phyloP scores from a whole-genome alignment of 2,888 invertebrate species.

The Bombylius discolor region DNA sequence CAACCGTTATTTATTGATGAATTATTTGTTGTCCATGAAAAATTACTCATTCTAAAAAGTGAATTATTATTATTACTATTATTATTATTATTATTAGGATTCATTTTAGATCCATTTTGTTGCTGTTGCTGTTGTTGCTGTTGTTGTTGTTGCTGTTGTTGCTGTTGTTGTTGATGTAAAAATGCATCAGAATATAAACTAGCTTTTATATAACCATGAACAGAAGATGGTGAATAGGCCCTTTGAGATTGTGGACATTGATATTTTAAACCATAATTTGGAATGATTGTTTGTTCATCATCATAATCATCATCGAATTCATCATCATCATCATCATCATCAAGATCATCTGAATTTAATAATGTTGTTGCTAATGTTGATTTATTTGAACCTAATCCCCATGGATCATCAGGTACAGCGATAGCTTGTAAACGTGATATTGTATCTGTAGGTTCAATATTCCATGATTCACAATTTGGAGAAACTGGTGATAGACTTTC shows the following conservation, averaged over 20 bases:
- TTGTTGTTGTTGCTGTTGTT: constrained; percentile 24
- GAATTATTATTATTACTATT: background rate
- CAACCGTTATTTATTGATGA: constrained; percentile 7
- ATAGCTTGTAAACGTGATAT: constrained; percentile 57
- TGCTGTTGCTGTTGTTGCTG: background rate
- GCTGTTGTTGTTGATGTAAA: constrained; percentile 26
- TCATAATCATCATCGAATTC: constrained; percentile 38
- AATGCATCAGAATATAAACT: constrained; percentile 36
- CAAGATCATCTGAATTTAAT: constrained; percentile 29
- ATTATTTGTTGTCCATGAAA: constrained; percentile 13
- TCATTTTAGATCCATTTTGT: background rate
- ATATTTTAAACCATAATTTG: constrained; percentile 28
- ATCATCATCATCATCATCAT: constrained; percentile 29
- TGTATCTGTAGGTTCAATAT: constrained; percentile 33
- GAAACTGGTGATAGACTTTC: constrained; percentile 11
- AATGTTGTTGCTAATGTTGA: constrained; percentile 35
- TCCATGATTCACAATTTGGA: constrained; percentile 31
- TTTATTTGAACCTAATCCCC: constrained; percentile 33
- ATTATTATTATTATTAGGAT: background rate
- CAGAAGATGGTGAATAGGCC: constrained; percentile 7
- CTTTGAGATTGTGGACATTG: constrained; percentile 11
- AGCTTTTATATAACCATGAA: constrained; percentile 30
- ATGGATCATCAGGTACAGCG: constrained; percentile 50
- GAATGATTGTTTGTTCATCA: constrained; percentile 36
- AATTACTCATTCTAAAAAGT: constrained; percentile 19